Conservation (phyloP, 53 echinoderm and acorn worm species). For the Echinometra lucunter region DNA sequence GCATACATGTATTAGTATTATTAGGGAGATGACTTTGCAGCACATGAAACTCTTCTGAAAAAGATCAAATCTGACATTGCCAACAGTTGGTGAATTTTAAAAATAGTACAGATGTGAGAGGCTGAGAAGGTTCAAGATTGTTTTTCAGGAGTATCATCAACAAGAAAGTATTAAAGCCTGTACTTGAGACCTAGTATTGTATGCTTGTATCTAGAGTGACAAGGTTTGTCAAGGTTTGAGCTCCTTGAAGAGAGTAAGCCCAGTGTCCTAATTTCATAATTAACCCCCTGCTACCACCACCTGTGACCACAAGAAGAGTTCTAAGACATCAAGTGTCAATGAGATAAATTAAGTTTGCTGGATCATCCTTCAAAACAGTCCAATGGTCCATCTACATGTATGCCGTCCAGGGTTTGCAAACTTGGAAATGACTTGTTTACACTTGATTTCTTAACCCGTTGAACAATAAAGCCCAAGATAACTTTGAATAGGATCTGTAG, state of each 20-base stretch:
- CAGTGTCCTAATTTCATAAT: slow-evolving; percentile 48
- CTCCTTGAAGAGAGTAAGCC: neutral
- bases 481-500: too few species aligned
- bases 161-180: neutral
- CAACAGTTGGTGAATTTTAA: neutral
- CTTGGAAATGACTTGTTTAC: neutral
- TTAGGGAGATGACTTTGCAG: neutral
- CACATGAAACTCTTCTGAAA: neutral
- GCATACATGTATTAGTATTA: too few species aligned
- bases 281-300: slow-evolving; percentile 32
- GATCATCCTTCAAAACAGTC: neutral
- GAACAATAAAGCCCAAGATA: too few species aligned
- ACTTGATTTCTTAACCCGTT: too few species aligned
- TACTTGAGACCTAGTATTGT: neutral
- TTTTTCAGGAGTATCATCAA: neutral
- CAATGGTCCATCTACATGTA: neutral
- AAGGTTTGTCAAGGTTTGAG: slow-evolving; percentile 5
- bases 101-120: neutral
- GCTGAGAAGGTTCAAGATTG: slow-evolving; percentile 25
- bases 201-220: neutral
- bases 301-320: slow-evolving; percentile 27
- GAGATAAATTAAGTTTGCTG: neutral
- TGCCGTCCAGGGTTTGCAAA: neutral
- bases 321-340: slow-evolving; percentile 2
- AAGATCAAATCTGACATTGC: neutral